Evolutionary conservation across 2,113 vertebrate species (phyloP), one percentile per base, ranked within the genome.

Genomic region (Amazona guildingii): DNA sequence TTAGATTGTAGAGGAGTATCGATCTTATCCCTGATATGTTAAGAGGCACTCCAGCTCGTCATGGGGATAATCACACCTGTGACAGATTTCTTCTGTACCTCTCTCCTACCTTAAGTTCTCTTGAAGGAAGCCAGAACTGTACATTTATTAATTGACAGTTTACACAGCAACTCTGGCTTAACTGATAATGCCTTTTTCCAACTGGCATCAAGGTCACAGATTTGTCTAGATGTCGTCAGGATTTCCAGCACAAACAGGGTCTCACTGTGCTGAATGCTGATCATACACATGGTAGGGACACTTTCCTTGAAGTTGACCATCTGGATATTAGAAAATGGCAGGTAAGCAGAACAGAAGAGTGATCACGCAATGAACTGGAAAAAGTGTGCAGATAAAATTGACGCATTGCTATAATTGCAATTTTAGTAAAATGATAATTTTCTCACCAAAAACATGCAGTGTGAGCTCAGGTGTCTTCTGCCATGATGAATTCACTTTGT

Each of bases 361-460:
- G 23, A 33, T 54, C 54, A 76, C 23, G 55, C 72, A 73, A 66
- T 7, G 17, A 57, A 87, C 46, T 13, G 7, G 4, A n/a, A 39
- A 7, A 55, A 49, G 13, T 0, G 2, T 13, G 8, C 35, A 33
- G 28, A 35, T 57, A 54, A 77, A 69, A 64, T 4, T 29, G 18
- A 24, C 3, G 31, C 1, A 5, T 20, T 28, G 7, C 11, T 83
- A 16, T 62, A 72, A 70, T 28, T 1, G 2, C 4, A 43, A 18
- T 63, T 84, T 74, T 54, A 51, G 13, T 31, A 88, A 55, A 89
- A 59, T 1, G 8, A 13, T 24, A 48, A 13, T 69, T 88, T 79
- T 72, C 24, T 73, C 27, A 70, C 15, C 9, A 16, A 52, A 87
- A 92, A 9, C 10, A 29, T 0, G 0, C 4, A 43, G 7, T 27